Percentiles rank a stretch among this genome's conserved stretches.
Evolutionary conservation across 2,888 invertebrate genomes (phyloP).

Genomic region (Leptopterna dolabrata): DNA sequence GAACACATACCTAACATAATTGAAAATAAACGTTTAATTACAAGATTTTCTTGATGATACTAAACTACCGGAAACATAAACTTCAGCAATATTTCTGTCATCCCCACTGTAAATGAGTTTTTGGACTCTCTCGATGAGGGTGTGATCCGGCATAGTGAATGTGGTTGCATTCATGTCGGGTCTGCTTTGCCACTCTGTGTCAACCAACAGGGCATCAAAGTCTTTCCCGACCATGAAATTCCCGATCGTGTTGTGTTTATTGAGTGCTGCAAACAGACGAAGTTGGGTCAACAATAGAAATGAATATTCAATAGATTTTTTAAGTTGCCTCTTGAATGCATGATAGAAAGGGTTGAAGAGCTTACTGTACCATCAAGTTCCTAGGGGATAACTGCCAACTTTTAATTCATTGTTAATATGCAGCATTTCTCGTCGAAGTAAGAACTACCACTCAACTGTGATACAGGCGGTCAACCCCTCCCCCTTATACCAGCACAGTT

Average conservation of each 20-base stretch:
- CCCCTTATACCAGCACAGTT: too few species aligned
- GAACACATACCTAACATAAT: too few species aligned
- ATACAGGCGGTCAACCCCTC: too few species aligned
- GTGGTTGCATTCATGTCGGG: constrained; percentile 63
- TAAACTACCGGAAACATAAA: constrained; percentile 77
- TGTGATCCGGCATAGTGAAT: constrained; percentile 67
- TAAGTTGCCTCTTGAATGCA: too few species aligned
- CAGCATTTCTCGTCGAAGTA: too few species aligned
- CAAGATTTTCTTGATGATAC: constrained; percentile 33
- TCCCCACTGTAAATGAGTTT: constrained; percentile 84
- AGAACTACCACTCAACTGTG: too few species aligned
- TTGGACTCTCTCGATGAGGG: constrained; percentile 75
- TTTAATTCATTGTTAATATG: too few species aligned
- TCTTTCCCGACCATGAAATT: constrained; percentile 85
- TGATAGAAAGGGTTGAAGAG: too few species aligned
- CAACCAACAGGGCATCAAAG: constrained; percentile 86
- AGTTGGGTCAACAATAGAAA: neutral
- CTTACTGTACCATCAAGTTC: neutral
- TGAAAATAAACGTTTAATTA: neutral
- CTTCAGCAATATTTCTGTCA: constrained; percentile 82
- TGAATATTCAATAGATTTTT: too few species aligned
- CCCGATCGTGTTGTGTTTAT: constrained; percentile 79
- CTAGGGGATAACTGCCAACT: too few species aligned
- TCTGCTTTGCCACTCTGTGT: constrained; percentile 68
- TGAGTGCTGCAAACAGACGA: constrained; percentile 78